Evolutionary conservation across 2,797 vertebrate genomes (phyloP).

Genomic region (Spinus olivaceus): DNA sequence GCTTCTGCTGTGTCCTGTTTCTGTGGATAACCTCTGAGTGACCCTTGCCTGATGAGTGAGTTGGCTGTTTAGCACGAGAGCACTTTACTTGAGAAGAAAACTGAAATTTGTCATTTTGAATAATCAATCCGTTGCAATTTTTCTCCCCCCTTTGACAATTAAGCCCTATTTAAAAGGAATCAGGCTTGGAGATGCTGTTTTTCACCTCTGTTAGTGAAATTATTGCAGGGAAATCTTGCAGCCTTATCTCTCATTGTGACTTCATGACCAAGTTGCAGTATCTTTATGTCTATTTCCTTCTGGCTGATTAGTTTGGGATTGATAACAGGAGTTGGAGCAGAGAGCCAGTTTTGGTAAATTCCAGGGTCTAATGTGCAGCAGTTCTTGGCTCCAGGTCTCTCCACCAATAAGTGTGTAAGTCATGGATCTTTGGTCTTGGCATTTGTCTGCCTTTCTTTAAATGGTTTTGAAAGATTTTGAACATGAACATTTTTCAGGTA

Average conservation of each 20-base stretch:
- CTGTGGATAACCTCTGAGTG: not conserved
- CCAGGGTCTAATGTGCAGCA: not conserved
- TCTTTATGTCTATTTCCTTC: not conserved
- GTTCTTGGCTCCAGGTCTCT: not conserved
- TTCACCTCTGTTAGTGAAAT: not conserved
- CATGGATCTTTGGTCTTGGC: not conserved
- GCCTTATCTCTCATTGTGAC: not conserved
- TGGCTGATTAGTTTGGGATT: not conserved
- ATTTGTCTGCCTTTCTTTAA: not conserved
- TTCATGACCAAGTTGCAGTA: not conserved
- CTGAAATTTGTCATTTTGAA: not conserved
- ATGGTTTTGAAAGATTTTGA: not conserved
- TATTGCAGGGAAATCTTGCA: not conserved
- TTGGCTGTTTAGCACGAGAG: not conserved
- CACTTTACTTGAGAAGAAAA: not conserved
- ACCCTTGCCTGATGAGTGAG: not conserved
- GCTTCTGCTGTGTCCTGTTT: not conserved
- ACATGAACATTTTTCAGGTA: not conserved
- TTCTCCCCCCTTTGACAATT: not conserved
- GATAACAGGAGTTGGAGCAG: not conserved
- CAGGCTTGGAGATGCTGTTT: not conserved
- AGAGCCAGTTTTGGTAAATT: not conserved
- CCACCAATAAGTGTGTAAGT: not conserved
- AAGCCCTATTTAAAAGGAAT: not conserved
- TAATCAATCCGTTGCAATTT: not conserved